Base-by-base conservation (phyloP, 2,888 invertebrate genomes). In the Eupithecia dodoneata region DNA sequence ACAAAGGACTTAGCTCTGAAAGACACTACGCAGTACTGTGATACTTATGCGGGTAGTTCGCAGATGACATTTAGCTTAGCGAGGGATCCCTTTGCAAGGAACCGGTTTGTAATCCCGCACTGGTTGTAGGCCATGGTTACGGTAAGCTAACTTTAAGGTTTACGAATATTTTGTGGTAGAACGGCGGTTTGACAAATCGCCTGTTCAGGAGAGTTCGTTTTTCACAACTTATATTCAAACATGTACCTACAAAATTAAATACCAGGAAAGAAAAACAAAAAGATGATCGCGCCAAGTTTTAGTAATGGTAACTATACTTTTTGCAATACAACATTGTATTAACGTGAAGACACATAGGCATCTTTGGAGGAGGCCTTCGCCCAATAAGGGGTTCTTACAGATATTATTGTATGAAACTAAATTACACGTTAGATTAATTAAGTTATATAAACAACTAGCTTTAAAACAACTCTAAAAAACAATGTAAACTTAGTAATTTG, bases 1-100 rank as follows among this genome's bases (percentile, higher is more conserved):
- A 92, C 93, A 93, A 93, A 93, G 92, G 91, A 91, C 87, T 92
- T 89, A 92, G 90, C 90, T 90, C 83, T 89, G 85, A 87, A 88
- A 88, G 87, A 80, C 87, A 89, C 89, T 88, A 76, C 78, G 91
- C 92, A 92, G 92, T 92, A 88, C 86, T 90, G 86, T 89, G 89
- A 90, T 91, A 91, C 90, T 90, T 87, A 87, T 88, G 87, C 72
- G 89, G 89, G 90, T 88, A 90, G 88, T 86, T 87, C 86, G 83
- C 83, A 85, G 88, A 91, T 91, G 90, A 91, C 90, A 91, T 90
- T 92, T 89, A 90, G 91, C 89, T 91, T 87, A 86, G 83, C 87
- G 85, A 80, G 86, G 88, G 87, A 89, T 89, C 88, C 88, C 88
- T 90, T 79, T 79, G 74, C 72, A 72, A 72, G 71, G 44, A 74